Base-by-base conservation (phyloP, 2,888 invertebrate genomes). In the Drosophila maculinotata region DNA sequence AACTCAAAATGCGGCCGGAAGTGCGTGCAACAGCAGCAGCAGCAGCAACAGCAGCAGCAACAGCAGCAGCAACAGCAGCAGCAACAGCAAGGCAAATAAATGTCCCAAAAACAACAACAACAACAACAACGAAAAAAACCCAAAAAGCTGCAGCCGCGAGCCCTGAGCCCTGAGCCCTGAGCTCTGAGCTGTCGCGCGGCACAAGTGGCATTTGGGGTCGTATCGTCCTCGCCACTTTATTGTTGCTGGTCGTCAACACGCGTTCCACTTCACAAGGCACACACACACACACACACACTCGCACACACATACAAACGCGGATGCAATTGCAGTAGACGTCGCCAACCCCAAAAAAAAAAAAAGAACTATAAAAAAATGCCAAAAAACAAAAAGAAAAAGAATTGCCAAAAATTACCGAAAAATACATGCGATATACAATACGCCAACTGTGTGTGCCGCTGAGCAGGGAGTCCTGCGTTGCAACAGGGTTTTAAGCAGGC, bases 221-320 rank as follows among this genome's bases (percentile, higher is more conserved):
- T 44, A 63, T 49, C 56, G 23, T 23, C 17, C 28, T 36, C 17
- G 31, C 20, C 9, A 30, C 15, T n/a, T 5, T 25, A 23, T n/a
- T 26, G 45, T 28, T 49, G 74, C 41, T 47, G 58, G 49, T 47
- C 66, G 59, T 77, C 69, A 59, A 62, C 75, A 60, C 74, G 86
- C 88, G 88, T 81, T 88, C 84, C 88, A 88, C 81, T 81, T 88
- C 88, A 83, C 79, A 79, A 87, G 84, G 83, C 86, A 79, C 84
- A 63, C 58, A 30, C 23, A 36, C 36, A 20, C 60, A 17, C 25
- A 36, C 28, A 47, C 57, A 60, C 48, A 30, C 58, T 12, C 28
- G 17, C 14, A 49, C 39, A 70, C 79, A 78, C 86, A 74, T 75
- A 65, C 56, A 28, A 15, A 44, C 17, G 12, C 45, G 70, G 36